phyloP scores from a whole-genome alignment of 2,888 invertebrate species.

The Gerris lacustris region DNA sequence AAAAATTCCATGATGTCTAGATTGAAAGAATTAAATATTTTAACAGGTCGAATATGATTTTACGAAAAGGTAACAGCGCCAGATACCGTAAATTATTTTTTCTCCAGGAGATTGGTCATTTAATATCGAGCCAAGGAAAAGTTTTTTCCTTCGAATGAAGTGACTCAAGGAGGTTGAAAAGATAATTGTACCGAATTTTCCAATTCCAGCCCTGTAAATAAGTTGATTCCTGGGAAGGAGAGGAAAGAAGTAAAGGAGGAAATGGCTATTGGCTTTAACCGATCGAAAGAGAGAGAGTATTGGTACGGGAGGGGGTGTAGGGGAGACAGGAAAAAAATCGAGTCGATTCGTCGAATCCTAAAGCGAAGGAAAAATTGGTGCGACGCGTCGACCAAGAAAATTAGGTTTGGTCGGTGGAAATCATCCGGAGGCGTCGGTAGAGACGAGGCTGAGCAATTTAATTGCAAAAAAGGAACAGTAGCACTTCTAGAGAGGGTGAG shows the following conservation, averaged over 20 bases:
- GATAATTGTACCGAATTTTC: conserved; percentile 5
- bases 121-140: not conserved
- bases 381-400: conserved; percentile 3
- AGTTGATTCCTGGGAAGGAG: conserved; percentile 1
- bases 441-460: not conserved
- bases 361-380: conserved; percentile 1
- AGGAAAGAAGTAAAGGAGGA: not conserved
- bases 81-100: conserved; percentile 1
- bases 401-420: conserved; percentile 1
- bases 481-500: not conserved
- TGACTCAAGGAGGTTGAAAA: not conserved
- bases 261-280: conserved; percentile 5
- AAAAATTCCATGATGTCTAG: too few species aligned
- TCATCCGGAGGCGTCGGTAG: not conserved
- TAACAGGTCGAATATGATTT: not conserved
- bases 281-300: not conserved
- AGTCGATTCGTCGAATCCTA: not conserved
- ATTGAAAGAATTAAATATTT: not conserved
- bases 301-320: not conserved
- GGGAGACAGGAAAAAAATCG: not conserved
- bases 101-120: conserved; percentile 1
- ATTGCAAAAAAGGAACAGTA: conserved; percentile 3
- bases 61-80: not conserved
- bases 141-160: conserved; percentile 1
- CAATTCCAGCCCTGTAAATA: conserved; percentile 2